Base-by-base conservation (phyloP, 1,140 invertebrate genomes). In the Drosophila busckii region DNA sequence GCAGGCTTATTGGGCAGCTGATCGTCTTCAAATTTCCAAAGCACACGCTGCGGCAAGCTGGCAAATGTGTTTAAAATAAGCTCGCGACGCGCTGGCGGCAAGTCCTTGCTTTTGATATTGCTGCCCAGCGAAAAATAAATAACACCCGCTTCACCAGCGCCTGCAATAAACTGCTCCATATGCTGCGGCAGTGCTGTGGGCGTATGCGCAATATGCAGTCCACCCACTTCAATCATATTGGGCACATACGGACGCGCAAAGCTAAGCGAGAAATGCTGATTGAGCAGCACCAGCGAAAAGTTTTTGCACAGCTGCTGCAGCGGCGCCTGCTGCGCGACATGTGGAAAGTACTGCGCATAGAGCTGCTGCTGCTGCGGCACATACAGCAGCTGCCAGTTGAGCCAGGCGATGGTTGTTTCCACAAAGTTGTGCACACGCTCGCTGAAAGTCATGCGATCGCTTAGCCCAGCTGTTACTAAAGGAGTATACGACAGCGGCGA, bases 21-120 rank as follows among this genome's bases (percentile, higher is more conserved):
- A 2, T 91, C 90, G 0, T 88, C 88, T 69, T 93, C 92, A 87
- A 90, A 93, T 69, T 94, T 94, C 92, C 91, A 93, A 0, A 94
- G 62, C 0, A 93, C 88, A 16, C 89, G 90, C 28, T 92, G 89
- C 1, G 91, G 90, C 0, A 93, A 54, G 23, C 85, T 86, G 7
- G 63, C 85, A 22, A 93, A 90, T 0, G 90, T 89, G 0, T 89
- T 88, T 0, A 93, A 7, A 16, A 93, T 84, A 15, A 83, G 76
- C 1, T 89, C 64, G 13, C 88, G 80, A 26, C 89, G 90, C 0
- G 90, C 88, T 0, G 54, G 22, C 0, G 89, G 88, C 49, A 92
- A 70, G 29, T 89, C 89, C 9, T 88, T 88, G 59, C 88, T 89
- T 54, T 89, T 88, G 0, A 92, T 66, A 87, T 92, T 91, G 0